Base-by-base conservation (phyloP, 1,140 invertebrate species). In the Trichogramma pretiosum region DNA sequence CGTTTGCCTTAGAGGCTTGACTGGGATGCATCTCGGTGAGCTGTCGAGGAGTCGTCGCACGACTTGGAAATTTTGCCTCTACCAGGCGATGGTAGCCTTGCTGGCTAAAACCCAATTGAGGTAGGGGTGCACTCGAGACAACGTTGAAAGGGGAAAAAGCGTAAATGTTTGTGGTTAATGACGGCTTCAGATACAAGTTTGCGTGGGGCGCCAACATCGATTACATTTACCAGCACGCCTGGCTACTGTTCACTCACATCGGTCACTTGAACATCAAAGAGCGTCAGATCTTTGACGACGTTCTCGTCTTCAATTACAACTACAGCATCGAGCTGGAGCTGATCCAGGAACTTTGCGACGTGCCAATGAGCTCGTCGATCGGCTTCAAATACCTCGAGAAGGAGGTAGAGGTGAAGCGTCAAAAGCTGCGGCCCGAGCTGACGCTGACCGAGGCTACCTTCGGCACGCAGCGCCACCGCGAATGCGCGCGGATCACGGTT, bases 11-110 rank as follows among this genome's bases (percentile, higher is more conserved):
- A 53, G 52, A 5, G 66, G 66, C 0, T 2, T 56, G 18, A 57
- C 53, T 26, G 66, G 66, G 1, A 68, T 68, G 66, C 60, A 62
- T 40, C 22, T 67, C 19, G 26, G 32, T 5, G 66, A 68, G 40
- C 33, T 68, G 14, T 28, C 32, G 1, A 9, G 41, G 1, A 13
- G 35, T 19, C 56, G 66, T n/a, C 22, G 16, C 14, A 61, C 56
- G 11, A 64, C 64, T 13, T 67, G 65, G 65, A 68, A 68, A 26
- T 68, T 67, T 32, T 67, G 65, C 14, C 59, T 67, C 26, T 67
- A 61, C 48, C 64, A 65, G 35, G 63, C 59, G 7, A 5, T 67
- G 7, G 56, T 67, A 19, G 65, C 64, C 5, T 47, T 68, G 10
- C 32, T 67, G 1, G 58, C 56, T 7, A 68, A 66, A 46, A 68